Evolutionary conservation across 2,888 invertebrate genomes (phyloP).

Genomic region (Calameuta filiformis): DNA sequence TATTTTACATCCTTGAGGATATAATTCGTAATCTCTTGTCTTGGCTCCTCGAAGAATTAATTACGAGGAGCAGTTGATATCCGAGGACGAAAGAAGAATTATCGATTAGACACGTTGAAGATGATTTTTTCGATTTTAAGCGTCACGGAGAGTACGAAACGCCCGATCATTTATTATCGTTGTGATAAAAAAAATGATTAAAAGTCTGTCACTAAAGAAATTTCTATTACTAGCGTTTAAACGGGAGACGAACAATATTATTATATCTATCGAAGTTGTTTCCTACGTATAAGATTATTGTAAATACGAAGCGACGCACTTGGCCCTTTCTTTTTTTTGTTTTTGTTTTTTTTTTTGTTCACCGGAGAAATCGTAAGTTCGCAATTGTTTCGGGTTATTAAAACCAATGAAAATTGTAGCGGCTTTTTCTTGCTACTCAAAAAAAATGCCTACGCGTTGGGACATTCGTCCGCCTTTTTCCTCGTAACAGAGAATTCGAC

Average conservation of each 20-base stretch:
- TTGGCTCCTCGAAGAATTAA: background rate
- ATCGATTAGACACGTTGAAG: background rate
- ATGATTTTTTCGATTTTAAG: background rate
- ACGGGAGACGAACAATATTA: conserved; percentile 1
- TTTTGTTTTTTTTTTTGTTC: background rate
- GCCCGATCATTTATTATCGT: background rate
- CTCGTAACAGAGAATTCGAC: conserved; percentile 1
- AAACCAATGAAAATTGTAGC: background rate
- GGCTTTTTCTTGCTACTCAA: background rate
- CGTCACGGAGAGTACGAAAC: background rate
- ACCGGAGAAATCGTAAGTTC: background rate
- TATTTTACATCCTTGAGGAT: background rate
- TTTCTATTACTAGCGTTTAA: background rate
- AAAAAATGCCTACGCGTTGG: background rate
- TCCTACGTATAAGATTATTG: background rate
- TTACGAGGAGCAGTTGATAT: background rate
- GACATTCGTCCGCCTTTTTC: background rate
- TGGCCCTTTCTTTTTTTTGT: background rate
- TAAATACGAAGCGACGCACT: conserved; percentile 1
- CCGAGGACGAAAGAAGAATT: background rate
- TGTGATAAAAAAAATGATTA: background rate
- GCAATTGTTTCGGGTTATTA: background rate
- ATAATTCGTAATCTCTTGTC: background rate
- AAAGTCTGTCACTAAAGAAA: background rate
- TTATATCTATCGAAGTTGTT: conserved; percentile 8